phyloP scores from a whole-genome alignment of 2,888 invertebrate species.

The Apodemia duryi region DNA sequence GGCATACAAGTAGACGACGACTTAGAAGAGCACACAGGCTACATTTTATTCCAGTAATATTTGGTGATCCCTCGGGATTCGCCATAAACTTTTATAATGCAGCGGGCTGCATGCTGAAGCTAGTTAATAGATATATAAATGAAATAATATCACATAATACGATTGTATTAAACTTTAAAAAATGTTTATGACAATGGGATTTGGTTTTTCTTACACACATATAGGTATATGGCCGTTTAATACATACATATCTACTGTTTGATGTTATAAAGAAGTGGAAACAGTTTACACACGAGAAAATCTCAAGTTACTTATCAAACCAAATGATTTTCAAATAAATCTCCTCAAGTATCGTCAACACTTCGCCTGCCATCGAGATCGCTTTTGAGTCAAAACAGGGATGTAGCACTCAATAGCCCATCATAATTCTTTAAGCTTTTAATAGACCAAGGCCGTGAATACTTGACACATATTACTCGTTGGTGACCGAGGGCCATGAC shows the following conservation, averaged over 20 bases:
- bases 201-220: no score
- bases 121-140: no score
- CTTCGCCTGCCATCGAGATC: constrained; percentile 31
- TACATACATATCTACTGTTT: constrained; percentile 10
- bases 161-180: no score
- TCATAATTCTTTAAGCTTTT: constrained; percentile 74
- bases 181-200: no score
- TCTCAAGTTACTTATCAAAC: constrained; percentile 11
- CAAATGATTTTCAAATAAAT: constrained; percentile 24
- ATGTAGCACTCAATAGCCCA: constrained; percentile 51
- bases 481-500: constrained; percentile 59
- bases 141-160: no score
- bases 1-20: no score
- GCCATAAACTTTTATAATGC: no score
- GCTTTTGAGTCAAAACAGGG: constrained; percentile 39
- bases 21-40: no score
- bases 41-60: no score
- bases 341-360: constrained; percentile 30
- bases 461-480: constrained; percentile 71
- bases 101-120: no score
- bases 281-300: constrained; percentile 11
- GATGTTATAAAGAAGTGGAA: constrained; percentile 11
- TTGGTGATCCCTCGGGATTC: no score
- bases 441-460: constrained; percentile 73
- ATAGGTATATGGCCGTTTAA: no score